These are phyloP conservation scores for Littorina saxatilis DNA, from an alignment of 1,140 invertebrate species.

Conservation along the genomic window DNA sequence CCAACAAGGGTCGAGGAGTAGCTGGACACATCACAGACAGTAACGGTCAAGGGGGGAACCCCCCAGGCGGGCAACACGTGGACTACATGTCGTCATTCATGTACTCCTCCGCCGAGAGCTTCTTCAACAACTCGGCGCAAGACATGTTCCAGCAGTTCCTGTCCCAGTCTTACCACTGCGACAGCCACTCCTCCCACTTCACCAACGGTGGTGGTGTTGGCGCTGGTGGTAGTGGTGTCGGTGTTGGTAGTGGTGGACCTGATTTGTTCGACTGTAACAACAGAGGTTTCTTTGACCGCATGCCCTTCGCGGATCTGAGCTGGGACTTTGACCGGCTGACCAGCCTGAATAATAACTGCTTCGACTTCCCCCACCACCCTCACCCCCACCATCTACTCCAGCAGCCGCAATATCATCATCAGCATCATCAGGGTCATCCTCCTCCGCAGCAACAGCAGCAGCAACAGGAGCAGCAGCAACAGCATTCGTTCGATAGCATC, in stretches of 20 bases:
- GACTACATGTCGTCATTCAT: constrained; percentile 18
- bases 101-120: constrained; percentile 34
- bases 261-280: constrained; percentile 14
- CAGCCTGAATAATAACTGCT: constrained; percentile 23
- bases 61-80: neutral
- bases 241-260: neutral
- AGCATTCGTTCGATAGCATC: constrained; percentile 18
- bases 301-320: constrained; percentile 17
- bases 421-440: neutral
- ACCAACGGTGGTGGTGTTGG: too few relatives aligned
- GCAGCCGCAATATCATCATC: neutral
- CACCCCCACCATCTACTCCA: neutral
- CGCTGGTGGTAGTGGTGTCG: neutral
- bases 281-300: constrained; percentile 18
- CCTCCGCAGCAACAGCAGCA: neutral
- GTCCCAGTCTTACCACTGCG: constrained; percentile 35
- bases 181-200: neutral
- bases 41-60: neutral
- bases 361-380: neutral
- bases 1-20: neutral
- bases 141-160: constrained; percentile 40
- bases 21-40: too few relatives aligned
- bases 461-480: neutral
- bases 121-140: constrained; percentile 31
- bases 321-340: constrained; percentile 33